A percentile compares a stretch with the other conserved stretches of the same genome.
These are phyloP conservation scores for Sphyrna mokarran DNA, from an alignment of 2,113 vertebrate species.

Conservation along the genomic window DNA sequence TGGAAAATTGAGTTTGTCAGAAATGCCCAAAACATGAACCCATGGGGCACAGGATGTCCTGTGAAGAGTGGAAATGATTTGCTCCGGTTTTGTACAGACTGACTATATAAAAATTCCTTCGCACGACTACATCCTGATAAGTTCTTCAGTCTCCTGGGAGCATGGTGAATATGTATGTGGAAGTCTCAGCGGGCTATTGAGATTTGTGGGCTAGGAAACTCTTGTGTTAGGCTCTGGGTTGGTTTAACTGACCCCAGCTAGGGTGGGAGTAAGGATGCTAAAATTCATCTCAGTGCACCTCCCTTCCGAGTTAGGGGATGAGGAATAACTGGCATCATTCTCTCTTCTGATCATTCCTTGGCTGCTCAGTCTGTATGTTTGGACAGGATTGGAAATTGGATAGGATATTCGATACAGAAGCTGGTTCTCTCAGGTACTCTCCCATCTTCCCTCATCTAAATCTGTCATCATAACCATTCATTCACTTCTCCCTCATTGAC, in stretches of 20 bases:
- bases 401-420: too few relatives aligned
- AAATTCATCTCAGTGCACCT: neutral
- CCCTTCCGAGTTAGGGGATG: neutral
- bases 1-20: constrained; percentile 30
- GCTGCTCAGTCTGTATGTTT: neutral
- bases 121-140: too few relatives aligned
- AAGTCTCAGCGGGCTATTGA: neutral
- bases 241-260: neutral
- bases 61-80: neutral
- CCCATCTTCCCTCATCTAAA: too few relatives aligned
- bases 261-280: too few relatives aligned
- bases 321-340: neutral
- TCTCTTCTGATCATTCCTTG: neutral
- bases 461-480: too few relatives aligned
- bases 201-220: neutral
- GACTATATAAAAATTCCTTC: neutral
- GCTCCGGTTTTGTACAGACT: too few relatives aligned
- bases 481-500: too few relatives aligned
- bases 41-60: constrained; percentile 3
- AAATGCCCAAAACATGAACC: neutral
- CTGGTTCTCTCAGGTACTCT: too few relatives aligned
- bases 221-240: neutral
- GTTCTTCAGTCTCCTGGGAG: neutral
- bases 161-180: neutral
- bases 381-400: neutral